Base-by-base conservation (phyloP, 2,113 vertebrate species). In the Entomyzon cyanotis region DNA sequence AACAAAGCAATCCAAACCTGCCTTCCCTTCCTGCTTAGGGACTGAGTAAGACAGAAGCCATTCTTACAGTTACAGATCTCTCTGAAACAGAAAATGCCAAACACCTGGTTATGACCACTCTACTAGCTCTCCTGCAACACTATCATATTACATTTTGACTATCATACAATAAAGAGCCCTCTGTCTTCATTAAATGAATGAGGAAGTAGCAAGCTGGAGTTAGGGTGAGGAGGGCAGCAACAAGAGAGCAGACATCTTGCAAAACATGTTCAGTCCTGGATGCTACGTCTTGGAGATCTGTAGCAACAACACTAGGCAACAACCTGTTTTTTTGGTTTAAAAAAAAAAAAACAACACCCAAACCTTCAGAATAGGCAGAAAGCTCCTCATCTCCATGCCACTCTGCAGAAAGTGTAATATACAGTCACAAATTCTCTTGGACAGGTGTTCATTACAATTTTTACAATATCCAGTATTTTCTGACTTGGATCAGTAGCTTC, bases 161-260 rank as follows among this genome's bases (percentile, higher is more conserved):
- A 19, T 35, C 35, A 63, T 22, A 83, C 46, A 85, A 90, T 53
- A 90, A 94, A 85, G 78, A 90, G 33, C 59, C 13, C n/a, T 85
- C 44, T 93, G 90, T 89, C 44, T 65, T 85, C 67, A 64, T 28
- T 76, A 84, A 76, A 63, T 64, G 44, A 58, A 79, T n/a, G 31
- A 87, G 90, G 92, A 94, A 95, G 50, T 79, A 49, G 78, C 74
- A 79, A 79, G 41, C 44, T 58, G 46, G 17, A 24, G 17, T 76
- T 62, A 90, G 23, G 31, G 58, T 69, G 55, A 71, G 41, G 6
- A 91, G 41, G 31, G 49, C 58, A 90, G 52, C 0, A 0, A 82
- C 33, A 17, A 68, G 42, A 89, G 33, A 68, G 8, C 7, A 73
- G 44, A 76, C 17, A 83, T 60, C 56, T 64, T 86, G 59, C 28